Conservation (phyloP, 2,113 vertebrate species). For the Pteropus alecto region DNA sequence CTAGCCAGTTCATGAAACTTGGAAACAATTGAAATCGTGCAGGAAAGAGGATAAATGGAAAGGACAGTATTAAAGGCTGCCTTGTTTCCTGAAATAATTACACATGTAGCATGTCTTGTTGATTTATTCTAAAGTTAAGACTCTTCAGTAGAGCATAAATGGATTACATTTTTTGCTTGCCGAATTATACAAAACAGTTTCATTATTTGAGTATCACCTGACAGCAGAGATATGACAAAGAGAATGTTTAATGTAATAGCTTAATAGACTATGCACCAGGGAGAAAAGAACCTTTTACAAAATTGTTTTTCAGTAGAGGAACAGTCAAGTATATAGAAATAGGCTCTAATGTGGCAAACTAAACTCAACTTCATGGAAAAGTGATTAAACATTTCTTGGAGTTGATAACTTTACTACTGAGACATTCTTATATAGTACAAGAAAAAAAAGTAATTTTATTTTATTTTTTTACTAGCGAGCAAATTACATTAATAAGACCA, state of each 20-base stretch:
- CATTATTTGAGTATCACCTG: not conserved
- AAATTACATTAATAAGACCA: not conserved
- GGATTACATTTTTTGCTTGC: not conserved
- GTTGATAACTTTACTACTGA: not conserved
- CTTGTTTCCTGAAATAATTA: conserved; percentile 44
- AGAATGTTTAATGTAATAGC: not conserved
- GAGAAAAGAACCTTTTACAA: not conserved
- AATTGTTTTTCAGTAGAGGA: not conserved
- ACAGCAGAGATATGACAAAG: not conserved
- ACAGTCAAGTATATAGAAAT: not conserved
- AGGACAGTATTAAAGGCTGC: not conserved
- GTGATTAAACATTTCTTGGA: not conserved
- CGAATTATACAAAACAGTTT: not conserved
- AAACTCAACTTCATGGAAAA: conserved; percentile 16
- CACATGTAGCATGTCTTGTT: not conserved
- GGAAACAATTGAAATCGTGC: not conserved
- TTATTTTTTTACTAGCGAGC: not conserved
- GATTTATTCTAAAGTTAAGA: not conserved
- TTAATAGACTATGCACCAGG: not conserved
- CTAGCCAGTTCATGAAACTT: not conserved
- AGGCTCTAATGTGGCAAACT: not conserved
- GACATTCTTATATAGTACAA: not conserved
- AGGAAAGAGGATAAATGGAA: conserved; percentile 1
- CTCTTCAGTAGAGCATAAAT: not conserved
- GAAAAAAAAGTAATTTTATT: not conserved